phyloP scores from a whole-genome alignment of 2,113 vertebrate genomes.

The Sinocyclocheilus grahami region DNA sequence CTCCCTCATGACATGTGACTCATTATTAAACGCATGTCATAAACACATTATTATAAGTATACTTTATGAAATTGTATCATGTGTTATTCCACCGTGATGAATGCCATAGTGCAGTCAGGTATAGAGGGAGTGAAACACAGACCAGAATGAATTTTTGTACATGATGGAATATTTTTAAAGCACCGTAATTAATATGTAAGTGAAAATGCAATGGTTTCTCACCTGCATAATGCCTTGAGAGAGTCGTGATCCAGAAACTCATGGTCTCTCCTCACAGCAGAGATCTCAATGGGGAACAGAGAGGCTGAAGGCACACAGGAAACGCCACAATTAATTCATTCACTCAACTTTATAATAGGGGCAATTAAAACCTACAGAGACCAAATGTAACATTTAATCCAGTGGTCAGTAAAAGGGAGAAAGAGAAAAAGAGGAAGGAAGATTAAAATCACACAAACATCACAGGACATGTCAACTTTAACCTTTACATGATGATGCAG shows the following conservation, averaged over 20 bases:
- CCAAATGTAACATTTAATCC: background rate
- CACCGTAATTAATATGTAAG: background rate
- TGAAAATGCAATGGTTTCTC: slow-evolving; percentile 13
- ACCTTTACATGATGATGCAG: background rate
- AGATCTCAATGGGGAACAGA: slow-evolving; percentile 78
- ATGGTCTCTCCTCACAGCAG: slow-evolving; percentile 82
- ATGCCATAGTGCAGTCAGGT: background rate
- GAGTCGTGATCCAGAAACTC: slow-evolving; percentile 84
- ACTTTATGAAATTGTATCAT: background rate
- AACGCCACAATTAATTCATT: background rate
- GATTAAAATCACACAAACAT: background rate
- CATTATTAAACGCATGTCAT: background rate
- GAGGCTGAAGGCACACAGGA: slow-evolving; percentile 63
- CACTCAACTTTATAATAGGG: background rate
- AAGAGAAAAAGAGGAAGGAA: slow-evolving; percentile 5
- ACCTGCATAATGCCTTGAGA: slow-evolving; percentile 83
- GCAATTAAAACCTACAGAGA: background rate
- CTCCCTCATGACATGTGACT: background rate
- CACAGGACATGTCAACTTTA: background rate
- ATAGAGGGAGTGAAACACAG: background rate
- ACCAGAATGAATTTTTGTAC: background rate
- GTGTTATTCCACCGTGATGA: background rate
- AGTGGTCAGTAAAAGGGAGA: background rate
- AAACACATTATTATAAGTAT: background rate
- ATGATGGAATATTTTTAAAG: no score